Evolutionary conservation across 2,888 invertebrate genomes (phyloP).

Genomic region (Byasa hedistus): DNA sequence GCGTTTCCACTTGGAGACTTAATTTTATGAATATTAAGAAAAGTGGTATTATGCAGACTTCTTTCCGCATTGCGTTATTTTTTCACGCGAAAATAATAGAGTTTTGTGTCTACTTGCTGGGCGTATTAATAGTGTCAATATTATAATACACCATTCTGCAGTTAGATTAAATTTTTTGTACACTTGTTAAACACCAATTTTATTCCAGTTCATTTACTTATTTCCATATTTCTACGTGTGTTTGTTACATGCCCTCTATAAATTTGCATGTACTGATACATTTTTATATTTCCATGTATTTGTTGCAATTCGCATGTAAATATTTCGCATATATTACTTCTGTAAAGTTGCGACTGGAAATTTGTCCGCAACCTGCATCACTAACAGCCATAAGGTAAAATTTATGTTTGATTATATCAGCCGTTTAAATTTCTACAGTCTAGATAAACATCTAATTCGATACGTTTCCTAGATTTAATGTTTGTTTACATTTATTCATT

Average conservation of each 20-base stretch:
- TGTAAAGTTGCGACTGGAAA: slow-evolving; percentile 18
- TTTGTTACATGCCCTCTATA: slow-evolving; percentile 1
- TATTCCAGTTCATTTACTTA: neutral
- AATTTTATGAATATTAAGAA: too few species aligned
- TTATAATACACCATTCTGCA: too few species aligned
- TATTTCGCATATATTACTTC: slow-evolving; percentile 21
- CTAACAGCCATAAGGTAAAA: slow-evolving; percentile 15
- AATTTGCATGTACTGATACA: slow-evolving; percentile 12
- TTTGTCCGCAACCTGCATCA: slow-evolving; percentile 7
- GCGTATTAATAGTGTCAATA: neutral
- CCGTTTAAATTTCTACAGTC: slow-evolving; percentile 19
- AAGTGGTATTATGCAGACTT: too few species aligned
- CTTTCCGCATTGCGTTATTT: too few species aligned
- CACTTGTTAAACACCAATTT: neutral
- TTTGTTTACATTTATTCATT: slow-evolving; percentile 25
- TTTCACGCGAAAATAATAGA: too few species aligned
- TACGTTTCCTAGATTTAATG: slow-evolving; percentile 24
- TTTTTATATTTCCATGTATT: slow-evolving; percentile 24
- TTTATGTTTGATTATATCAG: slow-evolving; percentile 19
- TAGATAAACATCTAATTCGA: slow-evolving; percentile 25
- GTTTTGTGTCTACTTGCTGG: neutral
- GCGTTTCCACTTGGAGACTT: too few species aligned
- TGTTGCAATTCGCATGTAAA: slow-evolving; percentile 22
- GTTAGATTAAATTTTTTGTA: neutral
- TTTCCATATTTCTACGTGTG: neutral